Base-by-base conservation (phyloP, 1,140 invertebrate genomes). In the Calosoma granatense region DNA sequence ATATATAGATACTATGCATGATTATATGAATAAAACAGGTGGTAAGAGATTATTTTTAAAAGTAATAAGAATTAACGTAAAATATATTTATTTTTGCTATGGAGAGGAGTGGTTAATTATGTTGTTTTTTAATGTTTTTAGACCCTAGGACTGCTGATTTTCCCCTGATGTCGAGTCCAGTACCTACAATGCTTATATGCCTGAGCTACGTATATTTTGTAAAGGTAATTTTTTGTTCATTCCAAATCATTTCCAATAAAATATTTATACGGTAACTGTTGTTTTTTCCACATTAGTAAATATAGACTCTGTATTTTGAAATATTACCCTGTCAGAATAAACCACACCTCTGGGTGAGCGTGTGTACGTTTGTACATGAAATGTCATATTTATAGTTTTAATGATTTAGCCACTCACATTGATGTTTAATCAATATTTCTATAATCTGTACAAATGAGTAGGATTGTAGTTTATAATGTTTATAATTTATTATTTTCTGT, bases 111-210 rank as follows among this genome's bases (percentile, higher is more conserved):
- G 6, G 47, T 30, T 43, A 9, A 51, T 19, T 56, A 2, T 21
- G 4, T n/a, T 3, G 2, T 30, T 54, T 51, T 26, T 20, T 56
- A 57, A 60, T 67, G 20, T 61, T 69, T 80, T 76, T 69, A 88
- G 88, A 92, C 77, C 76, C 80, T 20, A 79, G 92, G 64, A 90
- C 92, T 57, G 85, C 86, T 63, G 80, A 88, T 67, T 93, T 89
- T 88, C 79, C 84, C 43, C 72, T 94, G 63, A 92, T 94, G 85
- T 81, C 82, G 54, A 84, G 86, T 58, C 90, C 90, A 41, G 82
- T 86, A 55, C 90, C 90, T 36, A 93, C 91, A 19, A 67, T 92
- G 61, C 73, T 79, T 59, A 82, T 90, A 60, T 90, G 88, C 67
- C 70, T 92, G 52, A 75, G 77, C 58, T 91, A 90, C 64, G 82